Evolutionary conservation across 2,888 invertebrate species (phyloP).

Genomic region (Lasioglossum oenotherae): DNA sequence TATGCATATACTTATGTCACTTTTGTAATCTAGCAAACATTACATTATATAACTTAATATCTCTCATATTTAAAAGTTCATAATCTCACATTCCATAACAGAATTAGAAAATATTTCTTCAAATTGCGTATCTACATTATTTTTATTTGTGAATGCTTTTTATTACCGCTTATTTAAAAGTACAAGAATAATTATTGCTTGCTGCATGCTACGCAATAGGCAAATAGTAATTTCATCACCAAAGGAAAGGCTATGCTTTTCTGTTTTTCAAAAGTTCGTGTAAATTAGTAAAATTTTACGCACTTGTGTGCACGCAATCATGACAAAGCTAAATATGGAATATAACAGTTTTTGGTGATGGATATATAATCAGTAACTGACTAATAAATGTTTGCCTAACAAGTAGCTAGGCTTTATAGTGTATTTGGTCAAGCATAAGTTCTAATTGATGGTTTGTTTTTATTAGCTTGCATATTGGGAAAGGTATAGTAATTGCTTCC

Average conservation of each 20-base stretch:
- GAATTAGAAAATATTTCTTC: conserved; percentile 10
- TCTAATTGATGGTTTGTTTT: conserved; percentile 79
- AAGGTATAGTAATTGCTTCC: conserved; percentile 81
- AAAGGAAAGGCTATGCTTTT: conserved; percentile 36
- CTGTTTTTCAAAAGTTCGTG: neutral
- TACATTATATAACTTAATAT: neutral
- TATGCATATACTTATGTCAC: neutral
- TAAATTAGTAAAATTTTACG: neutral
- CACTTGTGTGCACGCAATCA: neutral
- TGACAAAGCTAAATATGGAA: neutral
- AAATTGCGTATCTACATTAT: neutral
- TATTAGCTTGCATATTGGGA: conserved; percentile 83
- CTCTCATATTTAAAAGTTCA: neutral
- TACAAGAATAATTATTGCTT: conserved; percentile 34
- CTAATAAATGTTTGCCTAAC: conserved; percentile 36
- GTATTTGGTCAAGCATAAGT: conserved; percentile 61
- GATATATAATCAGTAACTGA: conserved; percentile 35
- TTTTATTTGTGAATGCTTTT: conserved; percentile 31
- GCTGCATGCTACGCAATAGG: conserved; percentile 65
- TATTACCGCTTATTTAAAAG: conserved; percentile 24
- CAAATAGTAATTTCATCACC: conserved; percentile 54
- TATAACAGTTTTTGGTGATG: conserved; percentile 58
- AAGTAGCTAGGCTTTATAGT: conserved; percentile 55
- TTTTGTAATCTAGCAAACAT: neutral
- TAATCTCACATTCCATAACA: neutral